These are phyloP conservation scores for Verasper variegatus DNA, from an alignment of 2,113 vertebrate genomes.

Conservation along the genomic window DNA sequence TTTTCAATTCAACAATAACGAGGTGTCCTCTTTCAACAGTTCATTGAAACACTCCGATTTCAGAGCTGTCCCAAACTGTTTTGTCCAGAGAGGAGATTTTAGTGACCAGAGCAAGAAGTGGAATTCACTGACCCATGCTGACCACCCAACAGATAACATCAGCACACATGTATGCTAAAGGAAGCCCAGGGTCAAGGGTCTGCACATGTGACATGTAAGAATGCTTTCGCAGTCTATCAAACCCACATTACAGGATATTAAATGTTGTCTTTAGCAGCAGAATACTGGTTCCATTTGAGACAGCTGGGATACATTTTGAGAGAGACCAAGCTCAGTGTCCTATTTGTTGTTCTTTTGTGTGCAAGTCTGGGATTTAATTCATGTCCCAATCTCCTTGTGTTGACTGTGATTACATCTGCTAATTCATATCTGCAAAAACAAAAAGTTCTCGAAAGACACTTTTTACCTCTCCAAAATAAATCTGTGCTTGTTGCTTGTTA, in stretches of 20 bases:
- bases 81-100: neutral
- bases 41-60: neutral
- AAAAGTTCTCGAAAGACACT: neutral
- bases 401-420: slow-evolving; percentile 22
- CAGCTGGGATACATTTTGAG: slow-evolving; percentile 53
- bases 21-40: neutral
- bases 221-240: slow-evolving; percentile 42
- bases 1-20: neutral
- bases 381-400: slow-evolving; percentile 14
- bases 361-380: slow-evolving; percentile 31
- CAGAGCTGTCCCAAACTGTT: slow-evolving; percentile 2
- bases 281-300: slow-evolving; percentile 35
- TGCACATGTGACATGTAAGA: slow-evolving; percentile 43
- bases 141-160: slow-evolving; percentile 34
- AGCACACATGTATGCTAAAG: slow-evolving; percentile 21
- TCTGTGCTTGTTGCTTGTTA: too few species aligned
- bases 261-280: slow-evolving; percentile 57
- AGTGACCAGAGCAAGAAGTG: neutral
- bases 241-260: slow-evolving; percentile 50
- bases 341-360: slow-evolving; percentile 47
- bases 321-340: slow-evolving; percentile 32
- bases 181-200: slow-evolving; percentile 33
- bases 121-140: slow-evolving; percentile 16
- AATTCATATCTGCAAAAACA: slow-evolving; percentile 21
- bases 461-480: too few species aligned